Percentiles rank a stretch among this genome's conserved stretches.
phyloP scores from a whole-genome alignment of 2,888 invertebrate species.

The Crematogaster levior region DNA sequence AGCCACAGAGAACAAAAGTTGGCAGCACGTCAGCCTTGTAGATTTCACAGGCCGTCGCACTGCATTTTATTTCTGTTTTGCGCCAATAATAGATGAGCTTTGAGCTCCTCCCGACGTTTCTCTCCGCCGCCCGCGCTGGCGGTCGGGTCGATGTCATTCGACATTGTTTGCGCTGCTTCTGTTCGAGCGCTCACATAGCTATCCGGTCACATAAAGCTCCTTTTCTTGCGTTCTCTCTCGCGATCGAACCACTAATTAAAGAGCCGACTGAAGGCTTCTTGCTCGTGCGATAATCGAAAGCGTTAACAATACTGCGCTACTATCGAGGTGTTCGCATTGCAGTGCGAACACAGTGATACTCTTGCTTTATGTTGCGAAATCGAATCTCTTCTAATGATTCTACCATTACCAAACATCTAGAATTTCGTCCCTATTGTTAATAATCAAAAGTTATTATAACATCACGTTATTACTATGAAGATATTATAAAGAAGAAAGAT shows the following conservation, averaged over 20 bases:
- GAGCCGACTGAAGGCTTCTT: constrained; percentile 47
- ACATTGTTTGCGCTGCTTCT: constrained; percentile 72
- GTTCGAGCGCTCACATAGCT: constrained; percentile 69
- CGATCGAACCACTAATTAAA: constrained; percentile 73
- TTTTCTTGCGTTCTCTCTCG: constrained; percentile 54
- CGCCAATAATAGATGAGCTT: constrained; percentile 79
- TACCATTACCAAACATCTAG: neutral
- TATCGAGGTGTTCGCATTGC: neutral
- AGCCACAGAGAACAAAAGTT: constrained; percentile 62
- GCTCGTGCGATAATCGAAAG: constrained; percentile 19
- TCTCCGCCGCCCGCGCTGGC: constrained; percentile 61
- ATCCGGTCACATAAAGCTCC: constrained; percentile 69
- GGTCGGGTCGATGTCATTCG: constrained; percentile 65
- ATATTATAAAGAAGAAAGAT: neutral
- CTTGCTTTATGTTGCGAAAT: neutral
- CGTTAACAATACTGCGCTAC: constrained; percentile 20
- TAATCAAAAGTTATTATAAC: neutral
- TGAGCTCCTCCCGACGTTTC: constrained; percentile 73
- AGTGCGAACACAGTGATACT: neutral
- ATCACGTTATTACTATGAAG: neutral
- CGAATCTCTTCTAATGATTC: neutral
- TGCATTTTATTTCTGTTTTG: constrained; percentile 80
- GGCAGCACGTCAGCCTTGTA: constrained; percentile 68
- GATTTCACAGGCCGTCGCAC: constrained; percentile 75
- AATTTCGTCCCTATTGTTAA: neutral